These are phyloP conservation scores for Acronicta psi DNA, from an alignment of 2,888 invertebrate genomes.

Conservation along the genomic window DNA sequence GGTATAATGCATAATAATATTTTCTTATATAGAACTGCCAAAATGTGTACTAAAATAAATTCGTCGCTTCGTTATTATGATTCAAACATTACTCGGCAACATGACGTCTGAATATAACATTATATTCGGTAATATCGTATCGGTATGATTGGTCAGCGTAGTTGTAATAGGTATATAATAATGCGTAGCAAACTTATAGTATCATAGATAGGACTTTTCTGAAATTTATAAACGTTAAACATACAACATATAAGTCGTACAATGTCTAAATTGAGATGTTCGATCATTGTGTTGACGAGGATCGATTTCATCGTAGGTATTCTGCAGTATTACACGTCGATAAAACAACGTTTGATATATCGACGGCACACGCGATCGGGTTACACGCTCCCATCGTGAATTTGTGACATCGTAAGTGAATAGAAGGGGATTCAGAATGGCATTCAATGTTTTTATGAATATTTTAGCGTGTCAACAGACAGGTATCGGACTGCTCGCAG, in stretches of 20 bases:
- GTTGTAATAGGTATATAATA: conserved; percentile 62
- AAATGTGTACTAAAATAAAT: conserved; percentile 54
- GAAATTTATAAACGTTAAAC: conserved; percentile 87
- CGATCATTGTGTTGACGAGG: conserved; percentile 55
- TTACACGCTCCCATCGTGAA: conserved; percentile 31
- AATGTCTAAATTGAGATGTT: conserved; percentile 68
- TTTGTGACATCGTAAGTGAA: conserved; percentile 29
- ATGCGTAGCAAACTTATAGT: conserved; percentile 73
- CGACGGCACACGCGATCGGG: conserved; percentile 23
- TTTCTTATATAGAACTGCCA: conserved; percentile 58
- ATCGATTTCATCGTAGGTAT: conserved; percentile 63
- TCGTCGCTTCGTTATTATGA: conserved; percentile 55
- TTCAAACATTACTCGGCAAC: conserved; percentile 56
- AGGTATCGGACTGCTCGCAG: conserved; percentile 31
- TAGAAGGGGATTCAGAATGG: conserved; percentile 30
- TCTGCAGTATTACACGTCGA: conserved; percentile 75
- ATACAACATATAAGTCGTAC: conserved; percentile 80
- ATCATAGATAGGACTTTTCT: conserved; percentile 86
- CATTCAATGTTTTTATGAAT: conserved; percentile 57
- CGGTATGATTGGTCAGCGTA: conserved; percentile 70
- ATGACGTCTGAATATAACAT: conserved; percentile 42
- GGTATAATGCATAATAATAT: conserved; percentile 67
- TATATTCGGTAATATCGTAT: conserved; percentile 56
- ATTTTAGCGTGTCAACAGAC: conserved; percentile 47
- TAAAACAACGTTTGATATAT: conserved; percentile 30